Base-by-base conservation (phyloP, 1,140 invertebrate genomes). In the Drosophila suzukii region DNA sequence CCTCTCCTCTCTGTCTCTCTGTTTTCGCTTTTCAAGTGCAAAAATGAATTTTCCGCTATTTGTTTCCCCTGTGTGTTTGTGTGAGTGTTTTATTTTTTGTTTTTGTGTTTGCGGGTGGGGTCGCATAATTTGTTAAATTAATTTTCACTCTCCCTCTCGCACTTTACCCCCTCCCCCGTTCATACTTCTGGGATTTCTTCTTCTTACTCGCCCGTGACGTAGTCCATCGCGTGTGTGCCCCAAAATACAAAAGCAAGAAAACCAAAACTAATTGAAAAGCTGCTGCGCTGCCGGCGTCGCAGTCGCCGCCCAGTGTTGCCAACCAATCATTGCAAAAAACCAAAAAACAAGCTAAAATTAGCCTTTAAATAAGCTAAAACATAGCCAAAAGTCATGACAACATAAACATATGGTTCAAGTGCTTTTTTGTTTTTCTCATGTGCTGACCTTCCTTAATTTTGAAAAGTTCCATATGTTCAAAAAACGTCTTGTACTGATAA, bases 81-180 rank as follows among this genome's bases (percentile, higher is more conserved):
- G 43, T 44, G 53, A 47, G 32, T 47, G 38, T 61, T 24, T 50
- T 15, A 32, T 32, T 50, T 50, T 13, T 51, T 75, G 13, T 46
- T 53, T 46, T 72, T 46, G 36, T 46, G 24, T 62, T 72, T 51
- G 61, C 73, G 73, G 73, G 73, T 76, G 73, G 75, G 75, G 74
- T 66, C 71, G 62, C 61, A 75, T 88, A 80, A 80, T 80, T 88
- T 89, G 83, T 88, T 86, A 83, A 86, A 86, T 88, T 88, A 83
- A 86, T 86, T 88, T 85, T 65, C 65, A 75, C 80, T 74, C 75
- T 77, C 54, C 65, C 39, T 41, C 36, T 70, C 27, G 65, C 61
- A 27, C 46, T 32, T n/a, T 20, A 49, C 57, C 53, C 62, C 49
- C 39, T 34, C 57, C 36, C 54, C 44, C 41, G 1, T 2, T 3